Conservation (phyloP, 2,797 vertebrate genomes). For the Vipera latastei region DNA sequence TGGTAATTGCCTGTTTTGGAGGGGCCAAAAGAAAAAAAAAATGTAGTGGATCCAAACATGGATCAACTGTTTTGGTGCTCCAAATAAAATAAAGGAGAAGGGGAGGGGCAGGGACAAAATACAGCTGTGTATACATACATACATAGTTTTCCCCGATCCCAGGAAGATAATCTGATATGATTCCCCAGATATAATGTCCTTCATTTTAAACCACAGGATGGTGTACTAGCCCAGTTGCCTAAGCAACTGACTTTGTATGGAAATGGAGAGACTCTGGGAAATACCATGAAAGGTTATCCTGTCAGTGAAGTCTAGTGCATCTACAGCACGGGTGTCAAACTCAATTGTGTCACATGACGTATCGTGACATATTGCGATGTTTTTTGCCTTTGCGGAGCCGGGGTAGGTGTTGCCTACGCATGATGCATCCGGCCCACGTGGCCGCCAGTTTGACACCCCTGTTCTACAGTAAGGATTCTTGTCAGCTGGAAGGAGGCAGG, state of each 20-base stretch:
- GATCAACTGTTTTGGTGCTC: neutral
- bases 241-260: neutral
- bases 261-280: neutral
- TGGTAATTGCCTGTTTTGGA: neutral
- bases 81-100: neutral
- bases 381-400: no score
- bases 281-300: no score
- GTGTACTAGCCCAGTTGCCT: neutral
- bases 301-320: neutral
- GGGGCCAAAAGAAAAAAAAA: neutral
- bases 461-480: neutral
- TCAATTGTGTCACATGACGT: no score
- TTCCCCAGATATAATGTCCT: neutral
- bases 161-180: neutral
- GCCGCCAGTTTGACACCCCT: no score
- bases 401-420: no score
- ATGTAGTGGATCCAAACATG: neutral
- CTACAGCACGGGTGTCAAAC: no score
- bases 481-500: no score
- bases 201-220: neutral
- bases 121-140: neutral
- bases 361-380: no score
- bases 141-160: neutral
- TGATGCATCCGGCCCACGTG: no score
- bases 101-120: neutral